Conservation (phyloP, 2,888 invertebrate species). For the Pyrrhosoma nymphula region DNA sequence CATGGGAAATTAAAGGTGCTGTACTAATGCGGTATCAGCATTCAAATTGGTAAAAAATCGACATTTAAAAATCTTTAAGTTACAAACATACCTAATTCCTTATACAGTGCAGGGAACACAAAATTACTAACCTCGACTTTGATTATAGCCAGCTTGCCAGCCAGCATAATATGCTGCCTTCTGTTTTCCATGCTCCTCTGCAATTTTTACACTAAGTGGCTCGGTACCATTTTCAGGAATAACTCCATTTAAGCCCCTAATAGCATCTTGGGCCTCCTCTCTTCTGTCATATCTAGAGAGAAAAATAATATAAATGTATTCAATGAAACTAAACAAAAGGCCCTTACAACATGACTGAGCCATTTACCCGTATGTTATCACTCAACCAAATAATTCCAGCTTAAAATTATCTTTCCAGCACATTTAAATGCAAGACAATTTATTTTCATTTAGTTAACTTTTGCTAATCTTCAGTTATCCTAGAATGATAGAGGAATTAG, state of each 20-base stretch:
- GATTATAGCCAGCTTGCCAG: conserved; percentile 85
- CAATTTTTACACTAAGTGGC: conserved; percentile 90
- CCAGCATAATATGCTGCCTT: conserved; percentile 88
- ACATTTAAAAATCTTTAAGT: too few species aligned
- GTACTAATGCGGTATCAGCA: too few species aligned
- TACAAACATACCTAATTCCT: background rate
- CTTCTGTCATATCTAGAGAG: conserved; percentile 88
- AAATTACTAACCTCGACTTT: conserved; percentile 79
- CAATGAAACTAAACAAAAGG: conserved; percentile 36
- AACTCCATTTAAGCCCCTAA: conserved; percentile 90
- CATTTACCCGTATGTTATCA: background rate
- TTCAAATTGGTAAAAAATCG: too few species aligned
- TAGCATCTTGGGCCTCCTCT: conserved; percentile 94
- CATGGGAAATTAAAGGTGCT: too few species aligned
- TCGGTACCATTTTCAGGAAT: conserved; percentile 91
- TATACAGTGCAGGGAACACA: background rate
- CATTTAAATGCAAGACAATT: too few species aligned
- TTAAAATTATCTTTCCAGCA: too few species aligned
- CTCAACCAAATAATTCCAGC: background rate
- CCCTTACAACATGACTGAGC: background rate
- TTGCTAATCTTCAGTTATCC: too few species aligned
- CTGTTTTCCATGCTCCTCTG: conserved; percentile 92
- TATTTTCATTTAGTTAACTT: too few species aligned
- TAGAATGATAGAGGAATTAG: too few species aligned
- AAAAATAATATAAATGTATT: conserved; percentile 69